Percentiles rank a stretch among this genome's conserved stretches.
These are phyloP conservation scores for Ischnus inquisitorius DNA, from an alignment of 2,888 invertebrate genomes.

Conservation along the genomic window DNA sequence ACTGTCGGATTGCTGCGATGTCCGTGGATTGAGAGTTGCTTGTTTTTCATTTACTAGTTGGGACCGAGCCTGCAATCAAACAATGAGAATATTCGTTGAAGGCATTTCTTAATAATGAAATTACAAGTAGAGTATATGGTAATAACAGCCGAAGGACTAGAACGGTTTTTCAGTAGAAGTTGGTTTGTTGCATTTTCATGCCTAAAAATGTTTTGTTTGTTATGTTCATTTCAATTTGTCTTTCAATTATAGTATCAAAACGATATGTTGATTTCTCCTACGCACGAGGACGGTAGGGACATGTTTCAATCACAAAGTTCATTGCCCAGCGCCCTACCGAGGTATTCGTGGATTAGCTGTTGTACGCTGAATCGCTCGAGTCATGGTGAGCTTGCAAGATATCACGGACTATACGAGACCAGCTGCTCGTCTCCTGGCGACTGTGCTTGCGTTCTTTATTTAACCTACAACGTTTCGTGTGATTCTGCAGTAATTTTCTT, in stretches of 20 bases:
- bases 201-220: too few species aligned
- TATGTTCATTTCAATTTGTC: slow-evolving; percentile 34
- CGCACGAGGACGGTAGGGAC: background rate
- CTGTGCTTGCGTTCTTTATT: too few species aligned
- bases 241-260: slow-evolving; percentile 18
- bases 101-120: background rate
- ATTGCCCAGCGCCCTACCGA: background rate
- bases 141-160: background rate
- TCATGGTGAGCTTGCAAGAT: slow-evolving; percentile 40
- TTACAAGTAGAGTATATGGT: background rate
- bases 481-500: too few species aligned
- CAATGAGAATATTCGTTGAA: background rate
- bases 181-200: too few species aligned
- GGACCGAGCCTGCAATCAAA: slow-evolving; percentile 23
- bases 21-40: background rate
- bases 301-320: slow-evolving; percentile 27
- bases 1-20: background rate
- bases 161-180: too few species aligned
- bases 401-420: background rate
- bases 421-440: background rate
- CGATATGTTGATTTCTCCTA: slow-evolving; percentile 18
- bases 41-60: background rate
- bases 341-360: background rate
- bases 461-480: too few species aligned
- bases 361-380: background rate